Evolutionary conservation across 2,113 vertebrate species (phyloP).

Genomic region (Origma solitaria): DNA sequence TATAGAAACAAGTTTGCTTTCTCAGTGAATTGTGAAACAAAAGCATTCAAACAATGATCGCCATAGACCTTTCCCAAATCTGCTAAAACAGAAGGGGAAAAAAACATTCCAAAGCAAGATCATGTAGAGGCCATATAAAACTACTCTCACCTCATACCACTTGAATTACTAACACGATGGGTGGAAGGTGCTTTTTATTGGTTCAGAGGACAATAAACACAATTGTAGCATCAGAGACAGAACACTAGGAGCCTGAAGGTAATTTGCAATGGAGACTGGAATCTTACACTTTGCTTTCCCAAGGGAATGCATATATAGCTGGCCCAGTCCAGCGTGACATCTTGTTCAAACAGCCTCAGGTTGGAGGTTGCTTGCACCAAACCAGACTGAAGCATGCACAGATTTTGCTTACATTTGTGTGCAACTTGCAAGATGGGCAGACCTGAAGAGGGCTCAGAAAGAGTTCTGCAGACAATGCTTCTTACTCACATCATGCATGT

Average conservation of each 20-base stretch:
- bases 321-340: not conserved
- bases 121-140: not conserved
- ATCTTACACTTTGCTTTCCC: not conserved
- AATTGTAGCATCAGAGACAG: not conserved
- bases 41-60: not conserved
- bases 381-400: not conserved
- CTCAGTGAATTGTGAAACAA: not conserved
- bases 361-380: not conserved
- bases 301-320: not conserved
- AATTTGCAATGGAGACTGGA: not conserved
- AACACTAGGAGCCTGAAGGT: not conserved
- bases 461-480: not conserved
- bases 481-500: not conserved
- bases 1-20: not conserved
- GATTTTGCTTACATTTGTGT: not conserved
- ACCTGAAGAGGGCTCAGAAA: not conserved
- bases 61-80: fast-evolving
- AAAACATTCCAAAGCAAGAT: not conserved
- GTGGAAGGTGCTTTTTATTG: not conserved
- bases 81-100: not conserved
- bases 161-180: not conserved
- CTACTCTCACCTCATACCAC: not conserved
- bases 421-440: not conserved
- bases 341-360: not conserved
- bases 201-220: not conserved